Percentiles rank a stretch among this genome's conserved stretches.
These are phyloP conservation scores for Halcyon senegalensis DNA, from an alignment of 2,113 vertebrate genomes.

Conservation along the genomic window DNA sequence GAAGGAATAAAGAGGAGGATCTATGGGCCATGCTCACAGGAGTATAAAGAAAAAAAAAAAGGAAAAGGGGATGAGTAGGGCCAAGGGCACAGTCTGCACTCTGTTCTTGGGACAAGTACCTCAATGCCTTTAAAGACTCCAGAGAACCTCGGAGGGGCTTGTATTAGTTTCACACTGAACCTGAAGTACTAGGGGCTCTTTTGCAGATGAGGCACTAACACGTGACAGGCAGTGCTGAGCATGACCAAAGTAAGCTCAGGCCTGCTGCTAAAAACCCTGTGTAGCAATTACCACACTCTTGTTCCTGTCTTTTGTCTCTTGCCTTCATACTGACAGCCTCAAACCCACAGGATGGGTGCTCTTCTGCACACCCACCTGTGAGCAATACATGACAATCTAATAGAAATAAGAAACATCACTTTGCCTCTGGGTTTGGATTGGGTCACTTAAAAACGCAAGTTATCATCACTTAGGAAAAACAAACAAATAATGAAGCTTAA, in stretches of 20 bases:
- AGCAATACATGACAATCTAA: background rate
- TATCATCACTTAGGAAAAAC: background rate
- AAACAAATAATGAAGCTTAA: background rate
- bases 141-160: background rate
- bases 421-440: background rate
- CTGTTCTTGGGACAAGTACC: background rate
- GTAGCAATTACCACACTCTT: rapidly evolving
- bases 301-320: background rate
- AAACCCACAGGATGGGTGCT: too few relatives aligned
- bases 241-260: background rate
- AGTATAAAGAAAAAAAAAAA: background rate
- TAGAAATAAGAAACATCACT: background rate
- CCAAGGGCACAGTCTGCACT: background rate
- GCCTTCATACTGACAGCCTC: background rate
- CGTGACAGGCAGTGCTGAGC: background rate
- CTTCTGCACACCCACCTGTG: background rate
- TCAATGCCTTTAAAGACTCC: background rate
- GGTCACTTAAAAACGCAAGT: background rate
- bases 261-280: background rate
- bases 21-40: background rate
- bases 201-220: background rate
- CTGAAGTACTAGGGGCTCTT: background rate
- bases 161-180: background rate
- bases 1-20: background rate
- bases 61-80: background rate